A percentile compares a stretch with the other conserved stretches of the same genome.
Conservation (phyloP, 2,888 invertebrate genomes). For the Phengaris alcon region DNA sequence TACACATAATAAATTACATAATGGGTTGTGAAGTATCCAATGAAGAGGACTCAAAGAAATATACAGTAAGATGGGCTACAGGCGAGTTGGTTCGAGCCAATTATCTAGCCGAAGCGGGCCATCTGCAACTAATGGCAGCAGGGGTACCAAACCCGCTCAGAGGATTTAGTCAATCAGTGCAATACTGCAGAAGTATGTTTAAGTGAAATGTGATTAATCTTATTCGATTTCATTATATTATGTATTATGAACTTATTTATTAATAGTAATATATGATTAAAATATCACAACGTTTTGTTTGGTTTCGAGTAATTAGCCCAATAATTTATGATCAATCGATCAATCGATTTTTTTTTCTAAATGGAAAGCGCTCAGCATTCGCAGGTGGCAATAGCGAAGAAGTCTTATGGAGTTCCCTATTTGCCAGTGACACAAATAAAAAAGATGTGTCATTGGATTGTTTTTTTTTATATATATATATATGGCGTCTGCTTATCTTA, state of each 20-base stretch:
- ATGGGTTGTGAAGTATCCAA: conserved; percentile 44
- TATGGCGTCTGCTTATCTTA: too few relatives aligned
- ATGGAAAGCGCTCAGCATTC: too few relatives aligned
- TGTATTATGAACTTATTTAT: conserved; percentile 4
- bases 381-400: too few relatives aligned
- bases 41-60: conserved; percentile 41
- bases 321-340: neutral
- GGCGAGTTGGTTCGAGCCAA: conserved; percentile 53
- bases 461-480: too few relatives aligned
- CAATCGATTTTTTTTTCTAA: too few relatives aligned
- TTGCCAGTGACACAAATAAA: too few relatives aligned
- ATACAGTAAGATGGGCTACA: conserved; percentile 58
- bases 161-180: conserved; percentile 61
- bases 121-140: conserved; percentile 52
- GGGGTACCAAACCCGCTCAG: conserved; percentile 59
- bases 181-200: conserved; percentile 52
- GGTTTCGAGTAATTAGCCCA: neutral
- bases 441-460: too few relatives aligned
- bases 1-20: conserved; percentile 55
- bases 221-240: neutral
- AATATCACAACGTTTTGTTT: neutral
- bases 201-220: conserved; percentile 36
- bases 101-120: conserved; percentile 64
- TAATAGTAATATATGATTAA: neutral
- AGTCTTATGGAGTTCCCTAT: too few relatives aligned